A percentile compares a stretch with the other conserved stretches of the same genome.
Evolutionary conservation across 2,797 vertebrate genomes (phyloP).

Genomic region (Orientallactaga sibirica): DNA sequence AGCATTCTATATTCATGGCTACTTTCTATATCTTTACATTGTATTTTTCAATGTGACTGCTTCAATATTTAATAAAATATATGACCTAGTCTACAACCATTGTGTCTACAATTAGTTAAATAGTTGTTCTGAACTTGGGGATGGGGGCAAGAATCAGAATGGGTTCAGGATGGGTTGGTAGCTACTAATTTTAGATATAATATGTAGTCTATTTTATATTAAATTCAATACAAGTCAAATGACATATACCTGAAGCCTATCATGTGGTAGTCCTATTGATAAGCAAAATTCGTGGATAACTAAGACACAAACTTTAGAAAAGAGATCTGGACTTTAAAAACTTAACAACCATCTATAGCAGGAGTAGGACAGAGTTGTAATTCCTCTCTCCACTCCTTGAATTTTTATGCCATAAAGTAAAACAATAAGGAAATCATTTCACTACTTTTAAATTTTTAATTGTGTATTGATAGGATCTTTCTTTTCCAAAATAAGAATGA

Average conservation of each 20-base stretch:
- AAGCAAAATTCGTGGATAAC: not conserved
- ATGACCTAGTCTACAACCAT: conserved; percentile 1
- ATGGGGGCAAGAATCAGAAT: not conserved
- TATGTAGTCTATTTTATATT: not conserved
- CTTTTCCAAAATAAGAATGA: conserved; percentile 56
- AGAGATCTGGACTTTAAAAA: not conserved
- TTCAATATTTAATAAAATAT: conserved; percentile 34
- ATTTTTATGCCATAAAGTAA: conserved; percentile 17
- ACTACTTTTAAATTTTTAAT: not conserved
- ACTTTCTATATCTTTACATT: conserved; percentile 7
- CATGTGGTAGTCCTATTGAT: too few relatives aligned
- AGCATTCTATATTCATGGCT: not conserved
- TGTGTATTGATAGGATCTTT: not conserved
- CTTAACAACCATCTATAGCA: not conserved
- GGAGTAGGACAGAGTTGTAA: not conserved
- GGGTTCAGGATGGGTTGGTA: not conserved
- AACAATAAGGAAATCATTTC: not conserved
- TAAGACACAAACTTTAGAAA: not conserved
- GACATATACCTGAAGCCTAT: not conserved
- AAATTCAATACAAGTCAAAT: not conserved
- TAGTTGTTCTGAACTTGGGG: not conserved
- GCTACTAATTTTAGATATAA: not conserved
- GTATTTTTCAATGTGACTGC: not conserved
- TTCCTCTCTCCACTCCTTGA: not conserved
- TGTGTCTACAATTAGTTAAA: conserved; percentile 17